Evolutionary conservation across 2,888 invertebrate species (phyloP).

Genomic region (Drosophila peninsularis): DNA sequence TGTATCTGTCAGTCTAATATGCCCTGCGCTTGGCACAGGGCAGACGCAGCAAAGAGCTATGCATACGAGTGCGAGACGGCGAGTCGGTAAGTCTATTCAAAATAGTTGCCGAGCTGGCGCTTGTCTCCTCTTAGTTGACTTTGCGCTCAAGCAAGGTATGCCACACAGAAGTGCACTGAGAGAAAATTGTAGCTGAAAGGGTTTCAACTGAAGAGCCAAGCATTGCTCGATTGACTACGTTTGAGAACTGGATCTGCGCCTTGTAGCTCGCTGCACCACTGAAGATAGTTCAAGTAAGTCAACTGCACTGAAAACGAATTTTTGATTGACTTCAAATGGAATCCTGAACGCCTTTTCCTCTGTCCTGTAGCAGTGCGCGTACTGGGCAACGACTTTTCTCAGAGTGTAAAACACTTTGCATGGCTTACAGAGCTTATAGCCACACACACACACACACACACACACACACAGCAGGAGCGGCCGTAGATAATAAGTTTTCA

Average conservation of each 20-base stretch:
- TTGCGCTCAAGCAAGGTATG: constrained; percentile 5
- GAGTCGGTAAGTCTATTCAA: constrained; percentile 22
- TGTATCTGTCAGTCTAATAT: too few relatives aligned
- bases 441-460: constrained; percentile 1
- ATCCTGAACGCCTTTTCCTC: too few relatives aligned
- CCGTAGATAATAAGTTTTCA: constrained; percentile 60
- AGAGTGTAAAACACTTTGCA: constrained; percentile 16
- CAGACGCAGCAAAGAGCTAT: constrained; percentile 14
- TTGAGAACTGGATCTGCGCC: too few relatives aligned
- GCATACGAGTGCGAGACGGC: constrained; percentile 21
- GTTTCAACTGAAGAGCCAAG: neutral
- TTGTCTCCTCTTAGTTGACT: neutral
- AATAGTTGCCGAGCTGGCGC: constrained; percentile 35
- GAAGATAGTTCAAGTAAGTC: too few relatives aligned
- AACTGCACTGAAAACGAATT: too few relatives aligned
- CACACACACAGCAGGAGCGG: neutral
- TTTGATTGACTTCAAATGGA: too few relatives aligned
- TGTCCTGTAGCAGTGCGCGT: too few relatives aligned
- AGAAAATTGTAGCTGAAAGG: neutral
- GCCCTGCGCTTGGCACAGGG: neutral
- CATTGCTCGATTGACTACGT: neutral
- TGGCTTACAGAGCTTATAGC: constrained; percentile 28
- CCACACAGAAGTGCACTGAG: neutral
- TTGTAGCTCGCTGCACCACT: too few relatives aligned
- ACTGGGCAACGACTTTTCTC: neutral